phyloP scores from a whole-genome alignment of 2,888 invertebrate genomes.

The Cyaniris semiargus region DNA sequence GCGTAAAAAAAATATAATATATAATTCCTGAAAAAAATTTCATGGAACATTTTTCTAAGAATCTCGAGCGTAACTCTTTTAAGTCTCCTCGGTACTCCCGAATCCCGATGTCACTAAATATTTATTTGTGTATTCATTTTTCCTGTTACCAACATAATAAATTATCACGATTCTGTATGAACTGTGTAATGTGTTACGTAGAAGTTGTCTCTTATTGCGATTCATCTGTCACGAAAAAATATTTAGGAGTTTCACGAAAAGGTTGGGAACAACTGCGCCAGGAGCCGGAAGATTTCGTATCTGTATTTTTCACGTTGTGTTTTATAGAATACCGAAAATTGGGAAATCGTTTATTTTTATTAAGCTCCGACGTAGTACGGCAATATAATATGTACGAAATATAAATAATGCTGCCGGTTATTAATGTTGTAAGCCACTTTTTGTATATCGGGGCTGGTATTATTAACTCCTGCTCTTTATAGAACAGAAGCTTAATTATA shows the following conservation, averaged over 20 bases:
- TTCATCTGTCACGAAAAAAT: slow-evolving; percentile 34
- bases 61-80: background rate
- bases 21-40: background rate
- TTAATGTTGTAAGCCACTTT: background rate
- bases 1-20: too few species aligned
- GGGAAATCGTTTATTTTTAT: slow-evolving; percentile 16
- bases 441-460: background rate
- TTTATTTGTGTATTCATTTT: slow-evolving; percentile 25
- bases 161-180: slow-evolving; percentile 31
- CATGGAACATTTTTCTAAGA: background rate
- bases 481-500: background rate
- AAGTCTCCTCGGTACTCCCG: background rate
- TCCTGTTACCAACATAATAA: slow-evolving; percentile 30
- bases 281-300: slow-evolving; percentile 21
- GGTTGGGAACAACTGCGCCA: slow-evolving; percentile 21
- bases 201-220: slow-evolving; percentile 33
- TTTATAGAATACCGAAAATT: slow-evolving; percentile 23
- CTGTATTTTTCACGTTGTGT: slow-evolving; percentile 17
- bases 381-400: background rate
- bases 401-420: slow-evolving; percentile 13
- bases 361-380: background rate
- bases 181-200: slow-evolving; percentile 23
- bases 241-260: slow-evolving; percentile 31
- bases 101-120: slow-evolving; percentile 13
- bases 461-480: background rate